These are phyloP conservation scores for Paratrypauchen microcephalus DNA, from an alignment of 2,797 vertebrate genomes.

Conservation along the genomic window DNA sequence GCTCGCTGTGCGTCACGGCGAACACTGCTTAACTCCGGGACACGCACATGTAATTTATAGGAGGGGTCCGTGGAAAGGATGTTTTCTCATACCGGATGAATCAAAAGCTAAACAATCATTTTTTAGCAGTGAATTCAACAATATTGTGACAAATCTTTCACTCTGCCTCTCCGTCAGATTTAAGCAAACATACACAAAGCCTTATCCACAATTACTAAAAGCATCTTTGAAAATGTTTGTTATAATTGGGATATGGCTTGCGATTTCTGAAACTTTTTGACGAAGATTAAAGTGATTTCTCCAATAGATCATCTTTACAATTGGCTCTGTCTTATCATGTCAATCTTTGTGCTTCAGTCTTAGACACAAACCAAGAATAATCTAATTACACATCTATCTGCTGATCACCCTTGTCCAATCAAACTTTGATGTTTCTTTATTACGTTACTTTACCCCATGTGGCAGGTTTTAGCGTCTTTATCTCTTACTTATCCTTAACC, in stretches of 20 bases:
- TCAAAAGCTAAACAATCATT: slow-evolving; percentile 11
- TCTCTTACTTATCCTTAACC: neutral
- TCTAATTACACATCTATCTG: neutral
- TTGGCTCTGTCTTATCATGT: too few species aligned
- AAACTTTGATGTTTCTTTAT: neutral
- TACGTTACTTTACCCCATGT: neutral
- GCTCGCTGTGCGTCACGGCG: slow-evolving; percentile 37
- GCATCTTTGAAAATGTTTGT: neutral
- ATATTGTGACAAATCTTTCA: slow-evolving; percentile 17
- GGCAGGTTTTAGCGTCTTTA: neutral
- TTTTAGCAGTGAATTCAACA: neutral
- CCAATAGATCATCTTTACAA: neutral
- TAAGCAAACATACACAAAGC: neutral
- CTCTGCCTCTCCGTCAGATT: slow-evolving; percentile 2
- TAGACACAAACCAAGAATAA: neutral
- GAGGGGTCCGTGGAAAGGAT: slow-evolving; percentile 10
- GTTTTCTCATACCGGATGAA: slow-evolving; percentile 12
- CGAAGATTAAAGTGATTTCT: neutral
- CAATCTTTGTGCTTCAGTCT: neutral
- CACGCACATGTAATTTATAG: slow-evolving; percentile 7
- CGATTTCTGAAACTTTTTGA: neutral
- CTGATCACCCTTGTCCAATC: neutral
- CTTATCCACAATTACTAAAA: neutral
- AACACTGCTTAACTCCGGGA: slow-evolving; percentile 4
- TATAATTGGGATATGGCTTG: neutral